Base-by-base conservation (phyloP, 2,888 invertebrate genomes). In the Andricus quercusramuli region DNA sequence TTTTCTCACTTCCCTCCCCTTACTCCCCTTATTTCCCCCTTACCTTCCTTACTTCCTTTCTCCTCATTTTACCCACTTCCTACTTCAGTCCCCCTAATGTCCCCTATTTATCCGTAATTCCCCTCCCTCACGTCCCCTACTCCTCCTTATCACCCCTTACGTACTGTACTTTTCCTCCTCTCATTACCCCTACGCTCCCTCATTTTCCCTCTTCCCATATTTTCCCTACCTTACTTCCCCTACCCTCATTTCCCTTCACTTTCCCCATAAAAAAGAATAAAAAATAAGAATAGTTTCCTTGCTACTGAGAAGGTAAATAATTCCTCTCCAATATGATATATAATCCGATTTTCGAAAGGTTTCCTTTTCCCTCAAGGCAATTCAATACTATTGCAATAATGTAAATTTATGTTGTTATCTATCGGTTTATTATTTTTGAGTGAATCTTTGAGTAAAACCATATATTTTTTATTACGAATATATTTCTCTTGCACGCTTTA, bases 401-500 rank as follows among this genome's bases (percentile, higher is more conserved):
- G 17, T 6, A 64, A 64, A 64, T 64, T 29, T 64, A 17, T 17
- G 29, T 29, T 29, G 15, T 29, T 64, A 0, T 29, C 25, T 74
- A 32, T 51, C 11, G n/a, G 32, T 25, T 74, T 74, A 47, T 56
- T 74, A 74, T 56, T 37, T 59, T 37, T 59, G 13, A 5, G 25
- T 8, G 25, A 3, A 17, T 47, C 13, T 74, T 20, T 20, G n/a
- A 51, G 51, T 29, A 29, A 5, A 32, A 2, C 70, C n/a, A 51
- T 74, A 74, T 74, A 56, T 74, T 74, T 32, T 74, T 74, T 56
- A 32, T 37, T n/a, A 32, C 32, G n/a, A 74, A 56, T 74, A 74
- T 74, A 74, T 74, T 29, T 59, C 32, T 32, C n/a, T 4, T 51
- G 25, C 17, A 37, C 32, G 25, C 74, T 59, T 74, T 56, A 74